Percentiles rank a stretch among this genome's conserved stretches.
Conservation (phyloP, 92 coral and sea anemone species). For the Epizoanthus rinbou region DNA sequence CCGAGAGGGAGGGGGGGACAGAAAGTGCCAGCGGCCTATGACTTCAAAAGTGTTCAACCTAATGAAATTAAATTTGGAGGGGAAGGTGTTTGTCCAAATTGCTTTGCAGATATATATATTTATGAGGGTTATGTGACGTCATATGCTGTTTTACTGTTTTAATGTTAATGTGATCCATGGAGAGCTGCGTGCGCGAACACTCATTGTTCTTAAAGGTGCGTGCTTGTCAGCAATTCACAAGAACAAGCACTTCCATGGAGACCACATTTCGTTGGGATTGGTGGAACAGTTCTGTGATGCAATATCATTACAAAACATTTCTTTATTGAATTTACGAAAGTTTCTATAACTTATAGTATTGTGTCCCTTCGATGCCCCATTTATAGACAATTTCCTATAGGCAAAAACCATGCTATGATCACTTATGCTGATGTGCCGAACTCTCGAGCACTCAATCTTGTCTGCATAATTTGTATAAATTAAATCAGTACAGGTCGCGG, state of each 20-base stretch:
- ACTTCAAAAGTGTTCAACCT: too few species aligned
- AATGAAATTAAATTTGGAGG: too few species aligned
- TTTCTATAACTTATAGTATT: slow-evolving; percentile 38
- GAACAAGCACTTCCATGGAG: slow-evolving; percentile 22
- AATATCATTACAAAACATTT: slow-evolving; percentile 28
- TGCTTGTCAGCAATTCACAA: slow-evolving; percentile 37
- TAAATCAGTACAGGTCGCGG: slow-evolving; percentile 39
- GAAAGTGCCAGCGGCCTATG: too few species aligned
- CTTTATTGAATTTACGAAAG: slow-evolving; percentile 25
- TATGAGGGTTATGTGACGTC: too few species aligned
- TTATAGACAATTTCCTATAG: slow-evolving; percentile 36
- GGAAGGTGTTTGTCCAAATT: too few species aligned
- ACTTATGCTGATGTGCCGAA: slow-evolving; percentile 43
- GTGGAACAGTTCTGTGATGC: slow-evolving; percentile 6
- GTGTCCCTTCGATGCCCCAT: slow-evolving; percentile 29
- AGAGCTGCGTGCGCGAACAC: slow-evolving; percentile 57
- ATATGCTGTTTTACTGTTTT: too few species aligned
- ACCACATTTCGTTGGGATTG: slow-evolving; percentile 35
- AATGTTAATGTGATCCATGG: slow-evolving; percentile 69
- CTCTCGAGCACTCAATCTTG: slow-evolving; percentile 50
- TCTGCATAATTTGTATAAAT: slow-evolving; percentile 47
- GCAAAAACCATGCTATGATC: slow-evolving; percentile 54
- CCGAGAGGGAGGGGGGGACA: too few species aligned
- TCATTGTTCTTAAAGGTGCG: slow-evolving; percentile 46
- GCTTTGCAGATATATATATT: too few species aligned